Conservation (phyloP, 92 coral and sea anemone genomes). For the Actinostola sp. region DNA sequence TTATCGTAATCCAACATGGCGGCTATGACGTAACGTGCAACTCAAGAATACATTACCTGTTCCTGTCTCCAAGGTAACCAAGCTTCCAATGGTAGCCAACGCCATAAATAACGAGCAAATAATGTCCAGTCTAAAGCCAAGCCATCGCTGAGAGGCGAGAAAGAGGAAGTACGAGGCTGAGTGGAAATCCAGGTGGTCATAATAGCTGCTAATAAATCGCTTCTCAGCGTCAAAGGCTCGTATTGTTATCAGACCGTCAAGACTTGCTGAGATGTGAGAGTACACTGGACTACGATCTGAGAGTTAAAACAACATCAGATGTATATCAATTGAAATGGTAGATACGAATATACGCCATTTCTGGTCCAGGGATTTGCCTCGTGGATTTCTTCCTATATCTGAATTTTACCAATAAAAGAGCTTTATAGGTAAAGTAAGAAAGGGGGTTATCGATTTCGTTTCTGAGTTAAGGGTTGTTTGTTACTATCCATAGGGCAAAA, state of each 20-base stretch:
- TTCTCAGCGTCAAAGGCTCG: slow-evolving; percentile 77
- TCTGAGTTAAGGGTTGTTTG: no score
- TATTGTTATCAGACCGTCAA: slow-evolving; percentile 81
- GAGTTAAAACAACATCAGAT: neutral
- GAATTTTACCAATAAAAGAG: no score
- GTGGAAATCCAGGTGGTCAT: slow-evolving; percentile 65
- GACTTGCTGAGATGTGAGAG: slow-evolving; percentile 89
- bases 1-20: no score
- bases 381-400: no score
- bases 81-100: slow-evolving; percentile 51
- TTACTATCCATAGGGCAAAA: no score
- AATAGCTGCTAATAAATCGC: slow-evolving; percentile 58
- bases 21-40: no score
- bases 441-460: no score
- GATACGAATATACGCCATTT: neutral
- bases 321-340: neutral
- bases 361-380: neutral
- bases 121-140: slow-evolving; percentile 71
- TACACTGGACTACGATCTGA: slow-evolving; percentile 96
- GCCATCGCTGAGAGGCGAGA: slow-evolving; percentile 67
- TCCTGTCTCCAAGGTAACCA: slow-evolving; percentile 72
- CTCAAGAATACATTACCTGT: no score
- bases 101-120: slow-evolving; percentile 63
- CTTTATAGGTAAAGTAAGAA: no score
- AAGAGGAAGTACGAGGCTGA: slow-evolving; percentile 71